A percentile compares a stretch with the other conserved stretches of the same genome.
phyloP scores from a whole-genome alignment of 2,113 vertebrate species.

The Aviceda subcristata region DNA sequence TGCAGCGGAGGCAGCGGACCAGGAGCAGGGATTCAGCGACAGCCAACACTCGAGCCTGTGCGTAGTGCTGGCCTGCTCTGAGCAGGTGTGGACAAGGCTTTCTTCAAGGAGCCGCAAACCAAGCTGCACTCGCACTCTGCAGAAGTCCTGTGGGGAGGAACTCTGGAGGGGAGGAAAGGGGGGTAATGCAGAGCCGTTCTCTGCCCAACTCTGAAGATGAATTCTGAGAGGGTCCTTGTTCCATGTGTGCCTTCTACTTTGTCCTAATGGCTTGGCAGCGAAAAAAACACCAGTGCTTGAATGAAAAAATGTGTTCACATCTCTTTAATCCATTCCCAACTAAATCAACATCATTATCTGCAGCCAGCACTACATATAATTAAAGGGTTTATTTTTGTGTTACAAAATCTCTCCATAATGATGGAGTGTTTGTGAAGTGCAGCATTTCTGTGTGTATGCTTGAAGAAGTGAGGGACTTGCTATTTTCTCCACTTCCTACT shows the following conservation, averaged over 20 bases:
- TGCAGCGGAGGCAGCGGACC: not conserved
- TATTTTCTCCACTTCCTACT: not conserved
- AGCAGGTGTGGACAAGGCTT: not conserved
- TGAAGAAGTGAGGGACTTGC: constrained; percentile 16
- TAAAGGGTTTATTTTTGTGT: constrained; percentile 59
- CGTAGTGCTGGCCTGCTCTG: not conserved
- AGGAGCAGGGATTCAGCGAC: not conserved
- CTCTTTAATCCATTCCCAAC: constrained; percentile 45
- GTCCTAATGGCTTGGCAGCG: not conserved
- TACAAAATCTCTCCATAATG: constrained; percentile 51
- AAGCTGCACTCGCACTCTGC: accelerated
- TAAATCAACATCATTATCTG: constrained; percentile 53
- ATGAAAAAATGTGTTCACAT: not conserved
- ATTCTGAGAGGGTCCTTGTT: not conserved
- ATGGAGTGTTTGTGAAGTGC: constrained; percentile 33
- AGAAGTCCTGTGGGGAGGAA: not conserved
- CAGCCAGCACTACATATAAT: constrained; percentile 41
- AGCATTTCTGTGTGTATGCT: not conserved
- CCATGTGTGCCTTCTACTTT: not conserved
- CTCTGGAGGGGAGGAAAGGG: not conserved
- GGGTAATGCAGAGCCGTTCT: accelerated
- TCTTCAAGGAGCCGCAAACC: not conserved
- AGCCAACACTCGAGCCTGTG: not conserved
- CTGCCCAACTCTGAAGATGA: not conserved
- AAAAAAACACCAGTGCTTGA: constrained; percentile 15